These are phyloP conservation scores for Ameiurus melas DNA, from an alignment of 2,113 vertebrate genomes.

Conservation along the genomic window DNA sequence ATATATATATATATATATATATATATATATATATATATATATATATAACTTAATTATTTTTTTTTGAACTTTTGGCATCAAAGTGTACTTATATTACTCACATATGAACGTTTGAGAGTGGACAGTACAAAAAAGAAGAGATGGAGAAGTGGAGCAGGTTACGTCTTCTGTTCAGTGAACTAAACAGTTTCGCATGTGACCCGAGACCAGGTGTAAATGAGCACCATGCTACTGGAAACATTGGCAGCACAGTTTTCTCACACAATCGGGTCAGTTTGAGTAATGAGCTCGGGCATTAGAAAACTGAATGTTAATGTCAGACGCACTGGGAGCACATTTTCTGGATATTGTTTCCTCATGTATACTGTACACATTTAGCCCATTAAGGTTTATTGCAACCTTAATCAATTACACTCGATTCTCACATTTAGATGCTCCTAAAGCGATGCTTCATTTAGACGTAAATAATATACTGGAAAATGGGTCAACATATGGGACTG, in stretches of 20 bases:
- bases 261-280: slow-evolving; percentile 15
- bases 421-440: not conserved
- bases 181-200: not conserved
- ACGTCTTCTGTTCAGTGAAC: not conserved
- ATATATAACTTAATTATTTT: too few species aligned
- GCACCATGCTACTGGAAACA: not conserved
- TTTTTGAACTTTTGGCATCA: not conserved
- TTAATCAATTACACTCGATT: not conserved
- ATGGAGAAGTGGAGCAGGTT: not conserved
- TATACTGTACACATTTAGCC: not conserved
- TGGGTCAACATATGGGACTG: not conserved
- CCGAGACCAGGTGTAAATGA: not conserved
- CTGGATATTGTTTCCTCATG: not conserved
- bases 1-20: too few species aligned
- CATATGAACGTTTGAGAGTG: not conserved
- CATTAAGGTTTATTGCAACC: not conserved
- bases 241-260: not conserved
- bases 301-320: not conserved
- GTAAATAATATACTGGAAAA: not conserved
- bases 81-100: not conserved
- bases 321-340: not conserved
- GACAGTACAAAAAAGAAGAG: not conserved
- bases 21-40: too few species aligned
- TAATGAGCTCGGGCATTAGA: not conserved
- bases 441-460: not conserved